Percentiles rank a stretch among this genome's conserved stretches.
Conservation (phyloP, 2,797 vertebrate genomes). For the Typhlichthys subterraneus region DNA sequence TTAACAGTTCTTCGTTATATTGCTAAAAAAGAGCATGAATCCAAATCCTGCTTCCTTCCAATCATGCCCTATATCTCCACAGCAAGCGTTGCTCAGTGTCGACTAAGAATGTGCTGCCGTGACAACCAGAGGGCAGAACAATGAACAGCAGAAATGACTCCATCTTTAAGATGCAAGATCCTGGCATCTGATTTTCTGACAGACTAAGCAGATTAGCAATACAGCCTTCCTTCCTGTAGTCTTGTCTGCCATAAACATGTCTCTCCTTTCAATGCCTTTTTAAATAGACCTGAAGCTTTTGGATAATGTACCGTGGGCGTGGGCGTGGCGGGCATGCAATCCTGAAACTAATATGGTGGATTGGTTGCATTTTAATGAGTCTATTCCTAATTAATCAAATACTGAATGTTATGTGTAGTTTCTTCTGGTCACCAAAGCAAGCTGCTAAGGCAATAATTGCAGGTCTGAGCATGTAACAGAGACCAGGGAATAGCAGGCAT, state of each 20-base stretch:
- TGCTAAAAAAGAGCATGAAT: slow-evolving; percentile 7
- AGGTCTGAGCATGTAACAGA: neutral
- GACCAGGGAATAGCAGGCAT: neutral
- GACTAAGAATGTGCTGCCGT: slow-evolving; percentile 46
- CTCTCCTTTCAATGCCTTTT: neutral
- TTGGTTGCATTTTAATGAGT: too few relatives aligned
- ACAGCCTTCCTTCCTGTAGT: neutral
- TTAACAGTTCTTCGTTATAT: neutral
- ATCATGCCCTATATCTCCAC: slow-evolving; percentile 43
- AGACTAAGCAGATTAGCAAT: slow-evolving; percentile 9
- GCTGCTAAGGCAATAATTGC: slow-evolving; percentile 1
- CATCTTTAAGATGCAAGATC: slow-evolving; percentile 20
- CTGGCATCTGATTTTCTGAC: slow-evolving; percentile 15
- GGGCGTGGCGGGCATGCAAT: slow-evolving; percentile 3
- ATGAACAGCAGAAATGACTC: slow-evolving; percentile 26
- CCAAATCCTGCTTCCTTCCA: slow-evolving; percentile 31
- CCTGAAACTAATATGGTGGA: neutral
- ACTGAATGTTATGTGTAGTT: neutral
- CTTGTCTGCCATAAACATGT: neutral
- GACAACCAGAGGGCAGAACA: slow-evolving; percentile 45
- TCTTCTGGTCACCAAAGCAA: neutral
- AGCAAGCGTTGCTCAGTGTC: slow-evolving; percentile 32
- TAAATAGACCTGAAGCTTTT: neutral
- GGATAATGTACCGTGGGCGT: neutral
- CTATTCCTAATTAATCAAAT: too few relatives aligned